These are phyloP conservation scores for Acanthopagrus latus DNA, from an alignment of 2,797 vertebrate species.

Conservation along the genomic window DNA sequence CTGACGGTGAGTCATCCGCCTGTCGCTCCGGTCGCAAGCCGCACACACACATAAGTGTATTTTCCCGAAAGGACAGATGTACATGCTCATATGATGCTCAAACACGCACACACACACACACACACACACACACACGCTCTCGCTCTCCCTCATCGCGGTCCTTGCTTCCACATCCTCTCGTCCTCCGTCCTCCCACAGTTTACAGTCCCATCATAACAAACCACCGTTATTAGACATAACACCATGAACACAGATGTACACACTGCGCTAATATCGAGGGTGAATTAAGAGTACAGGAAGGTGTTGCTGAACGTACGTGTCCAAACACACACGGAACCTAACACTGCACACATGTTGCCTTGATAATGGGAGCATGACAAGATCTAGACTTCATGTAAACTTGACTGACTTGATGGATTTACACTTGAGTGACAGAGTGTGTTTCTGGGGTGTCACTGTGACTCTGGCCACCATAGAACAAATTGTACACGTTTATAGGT, in stretches of 20 bases:
- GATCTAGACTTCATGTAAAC: slow-evolving; percentile 43
- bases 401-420: slow-evolving; percentile 9
- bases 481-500: background rate
- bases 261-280: slow-evolving; percentile 22
- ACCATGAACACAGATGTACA: slow-evolving; percentile 54
- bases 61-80: slow-evolving; percentile 6
- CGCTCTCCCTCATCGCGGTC: slow-evolving; percentile 11
- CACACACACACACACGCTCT: slow-evolving; percentile 15
- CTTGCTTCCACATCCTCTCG: slow-evolving; percentile 17
- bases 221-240: slow-evolving; percentile 66
- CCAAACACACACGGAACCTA: slow-evolving; percentile 61
- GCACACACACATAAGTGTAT: slow-evolving; percentile 17
- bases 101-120: slow-evolving; percentile 6
- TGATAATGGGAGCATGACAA: slow-evolving; percentile 26
- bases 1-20: slow-evolving; percentile 62
- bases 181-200: slow-evolving; percentile 49
- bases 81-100: background rate
- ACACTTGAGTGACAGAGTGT: slow-evolving; percentile 5
- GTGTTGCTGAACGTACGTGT: slow-evolving; percentile 64
- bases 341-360: slow-evolving; percentile 46
- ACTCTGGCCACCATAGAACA: background rate
- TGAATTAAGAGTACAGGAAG: slow-evolving; percentile 52
- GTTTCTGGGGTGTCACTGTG: background rate
- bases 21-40: slow-evolving; percentile 28
- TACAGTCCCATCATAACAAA: slow-evolving; percentile 72